Conservation (phyloP, 1,140 invertebrate species). For the Penaeus chinensis region DNA sequence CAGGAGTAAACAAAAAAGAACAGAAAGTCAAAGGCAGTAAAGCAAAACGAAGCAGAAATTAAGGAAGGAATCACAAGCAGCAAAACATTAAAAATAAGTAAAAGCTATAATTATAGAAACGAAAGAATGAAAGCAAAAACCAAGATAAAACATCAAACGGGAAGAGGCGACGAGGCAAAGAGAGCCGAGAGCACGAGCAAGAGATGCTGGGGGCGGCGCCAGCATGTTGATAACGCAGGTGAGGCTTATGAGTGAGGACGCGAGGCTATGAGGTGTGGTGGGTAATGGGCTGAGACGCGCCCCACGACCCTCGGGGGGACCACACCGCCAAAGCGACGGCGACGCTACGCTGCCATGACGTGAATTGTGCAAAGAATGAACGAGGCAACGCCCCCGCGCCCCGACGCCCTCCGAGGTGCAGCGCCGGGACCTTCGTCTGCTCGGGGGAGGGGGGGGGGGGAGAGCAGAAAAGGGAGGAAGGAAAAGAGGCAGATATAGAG, state of each 20-base stretch:
- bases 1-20: no score
- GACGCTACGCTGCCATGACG: slow-evolving; percentile 21
- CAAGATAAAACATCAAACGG: background rate
- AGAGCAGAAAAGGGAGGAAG: background rate
- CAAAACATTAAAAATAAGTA: background rate
- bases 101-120: background rate
- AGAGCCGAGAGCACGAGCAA: background rate
- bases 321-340: slow-evolving; percentile 14
- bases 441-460: background rate
- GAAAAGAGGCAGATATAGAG: background rate
- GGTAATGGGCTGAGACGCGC: slow-evolving; percentile 18
- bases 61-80: background rate
- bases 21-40: background rate
- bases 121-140: background rate
- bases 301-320: slow-evolving; percentile 21
- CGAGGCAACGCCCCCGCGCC: slow-evolving; percentile 9
- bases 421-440: no score
- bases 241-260: slow-evolving; percentile 34
- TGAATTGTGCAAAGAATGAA: slow-evolving; percentile 28
- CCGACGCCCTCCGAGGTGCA: background rate
- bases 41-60: background rate
- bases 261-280: slow-evolving; percentile 35
- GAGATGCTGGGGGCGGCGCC: background rate
- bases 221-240: background rate
- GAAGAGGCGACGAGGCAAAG: background rate